Percentiles rank a stretch among this genome's conserved stretches.
Evolutionary conservation across 1,140 invertebrate genomes (phyloP).

Genomic region (Aphidius ervi): DNA sequence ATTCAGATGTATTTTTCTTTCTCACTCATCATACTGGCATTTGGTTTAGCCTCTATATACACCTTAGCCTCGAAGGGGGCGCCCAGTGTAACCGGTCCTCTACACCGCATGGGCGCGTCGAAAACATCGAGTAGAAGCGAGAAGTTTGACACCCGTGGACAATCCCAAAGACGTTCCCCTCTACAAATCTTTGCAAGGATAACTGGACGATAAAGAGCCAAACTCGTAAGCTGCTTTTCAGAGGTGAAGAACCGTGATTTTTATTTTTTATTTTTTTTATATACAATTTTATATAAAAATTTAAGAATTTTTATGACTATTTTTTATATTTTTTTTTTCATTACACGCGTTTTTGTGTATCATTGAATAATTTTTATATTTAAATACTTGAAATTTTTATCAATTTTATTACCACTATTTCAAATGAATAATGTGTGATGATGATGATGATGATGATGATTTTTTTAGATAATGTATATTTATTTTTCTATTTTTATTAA

Average conservation of each 20-base stretch:
- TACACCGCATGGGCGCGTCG: constrained; percentile 2
- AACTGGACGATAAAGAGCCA: constrained; percentile 37
- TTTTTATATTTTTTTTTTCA: no score
- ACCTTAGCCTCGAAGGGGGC: not conserved
- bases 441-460: no score
- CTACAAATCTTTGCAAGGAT: constrained; percentile 28
- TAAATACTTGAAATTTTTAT: no score
- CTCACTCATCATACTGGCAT: not conserved
- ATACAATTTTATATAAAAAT: constrained; percentile 8
- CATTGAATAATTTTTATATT: no score
- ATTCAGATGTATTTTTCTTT: no score
- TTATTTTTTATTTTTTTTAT: constrained; percentile 11
- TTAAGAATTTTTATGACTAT: constrained; percentile 3
- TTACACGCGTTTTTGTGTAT: no score
- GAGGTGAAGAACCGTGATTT: constrained; percentile 16
- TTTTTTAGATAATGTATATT: no score
- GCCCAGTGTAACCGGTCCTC: constrained; percentile 9
- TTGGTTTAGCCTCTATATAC: constrained; percentile 11
- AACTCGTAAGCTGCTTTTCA: constrained; percentile 24
- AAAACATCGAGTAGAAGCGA: constrained; percentile 22
- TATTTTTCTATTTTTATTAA: no score
- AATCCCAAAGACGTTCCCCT: constrained; percentile 18
- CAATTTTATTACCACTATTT: no score
- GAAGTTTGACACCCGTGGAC: constrained; percentile 24
- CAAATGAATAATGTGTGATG: no score